Conservation (phyloP, 2,113 vertebrate genomes). For the Clarias gariepinus region DNA sequence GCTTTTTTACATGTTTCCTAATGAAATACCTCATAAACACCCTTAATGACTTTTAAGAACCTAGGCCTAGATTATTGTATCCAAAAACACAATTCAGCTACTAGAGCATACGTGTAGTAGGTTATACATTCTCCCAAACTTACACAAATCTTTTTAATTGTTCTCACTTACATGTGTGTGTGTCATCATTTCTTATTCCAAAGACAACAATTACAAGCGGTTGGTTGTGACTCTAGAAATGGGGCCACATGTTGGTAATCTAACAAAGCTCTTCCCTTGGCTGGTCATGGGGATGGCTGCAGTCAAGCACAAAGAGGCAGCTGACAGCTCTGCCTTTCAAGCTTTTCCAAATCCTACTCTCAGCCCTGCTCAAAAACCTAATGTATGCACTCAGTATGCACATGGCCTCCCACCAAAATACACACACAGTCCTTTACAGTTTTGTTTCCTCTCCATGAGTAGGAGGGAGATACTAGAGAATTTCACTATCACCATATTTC, state of each 20-base stretch:
- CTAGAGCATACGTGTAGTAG: background rate
- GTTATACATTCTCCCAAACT: background rate
- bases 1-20: conserved; percentile 5
- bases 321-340: conserved; percentile 77
- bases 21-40: background rate
- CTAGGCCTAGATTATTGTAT: background rate
- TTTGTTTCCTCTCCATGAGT: conserved; percentile 10
- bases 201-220: conserved; percentile 63
- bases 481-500: conserved; percentile 35
- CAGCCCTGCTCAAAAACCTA: conserved; percentile 70
- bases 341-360: conserved; percentile 72
- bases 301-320: conserved; percentile 81
- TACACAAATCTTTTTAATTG: conserved; percentile 34
- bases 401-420: conserved; percentile 64
- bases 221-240: conserved; percentile 64
- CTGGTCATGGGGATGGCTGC: conserved; percentile 81
- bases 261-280: conserved; percentile 83
- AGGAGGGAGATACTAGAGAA: conserved; percentile 25
- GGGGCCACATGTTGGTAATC: conserved; percentile 77
- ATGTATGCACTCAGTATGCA: conserved; percentile 75
- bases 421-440: conserved; percentile 55
- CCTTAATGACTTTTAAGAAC: background rate
- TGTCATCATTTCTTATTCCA: conserved; percentile 44
- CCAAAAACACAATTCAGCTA: conserved; percentile 17
- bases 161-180: conserved; percentile 1